Percentiles rank a stretch among this genome's conserved stretches.
Evolutionary conservation across 2,113 vertebrate species (phyloP).

Genomic region (Callipepla californica): DNA sequence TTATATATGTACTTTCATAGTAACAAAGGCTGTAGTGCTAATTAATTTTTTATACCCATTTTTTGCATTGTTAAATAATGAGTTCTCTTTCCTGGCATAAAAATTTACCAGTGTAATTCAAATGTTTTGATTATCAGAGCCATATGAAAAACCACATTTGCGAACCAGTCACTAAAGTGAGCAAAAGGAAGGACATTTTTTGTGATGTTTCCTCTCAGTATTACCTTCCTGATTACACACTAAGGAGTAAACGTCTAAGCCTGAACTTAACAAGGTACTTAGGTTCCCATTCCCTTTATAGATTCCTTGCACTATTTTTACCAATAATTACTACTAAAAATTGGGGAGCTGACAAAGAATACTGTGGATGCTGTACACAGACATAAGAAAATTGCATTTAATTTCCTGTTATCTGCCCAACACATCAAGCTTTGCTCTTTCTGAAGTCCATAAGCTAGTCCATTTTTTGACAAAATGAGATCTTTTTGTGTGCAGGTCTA

Average conservation of each 20-base stretch:
- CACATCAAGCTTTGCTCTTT: not conserved
- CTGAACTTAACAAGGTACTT: not conserved
- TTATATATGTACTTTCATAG: not conserved
- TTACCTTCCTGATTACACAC: not conserved
- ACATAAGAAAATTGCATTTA: not conserved
- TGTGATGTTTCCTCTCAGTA: not conserved
- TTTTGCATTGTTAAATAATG: not conserved
- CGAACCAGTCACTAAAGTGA: accelerated
- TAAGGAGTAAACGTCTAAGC: not conserved
- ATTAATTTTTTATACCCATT: not conserved
- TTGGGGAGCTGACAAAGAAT: accelerated
- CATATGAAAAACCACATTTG: not conserved
- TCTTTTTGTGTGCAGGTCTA: not conserved
- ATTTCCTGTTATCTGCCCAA: not conserved
- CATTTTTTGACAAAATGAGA: not conserved
- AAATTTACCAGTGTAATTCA: not conserved
- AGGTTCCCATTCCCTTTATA: not conserved
- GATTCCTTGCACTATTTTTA: not conserved
- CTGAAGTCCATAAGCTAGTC: not conserved
- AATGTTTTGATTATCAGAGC: not conserved
- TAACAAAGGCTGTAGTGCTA: not conserved
- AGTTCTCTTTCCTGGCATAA: not conserved
- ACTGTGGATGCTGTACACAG: not conserved
- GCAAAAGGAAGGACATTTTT: not conserved
- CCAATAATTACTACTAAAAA: not conserved